Conservation (phyloP, 2,797 vertebrate species). For the Sebastes diploproa region DNA sequence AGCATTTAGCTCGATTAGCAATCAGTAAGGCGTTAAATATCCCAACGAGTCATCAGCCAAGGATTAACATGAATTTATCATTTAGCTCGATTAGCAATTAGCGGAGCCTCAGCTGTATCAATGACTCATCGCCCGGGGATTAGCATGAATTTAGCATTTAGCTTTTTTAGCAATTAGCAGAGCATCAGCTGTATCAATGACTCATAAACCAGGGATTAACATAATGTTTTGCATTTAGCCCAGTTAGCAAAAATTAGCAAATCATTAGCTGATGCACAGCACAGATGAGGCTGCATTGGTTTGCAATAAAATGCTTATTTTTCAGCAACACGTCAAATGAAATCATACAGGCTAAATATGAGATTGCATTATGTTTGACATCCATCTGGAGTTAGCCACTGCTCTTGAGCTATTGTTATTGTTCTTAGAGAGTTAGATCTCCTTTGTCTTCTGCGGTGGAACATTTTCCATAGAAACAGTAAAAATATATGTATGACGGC, state of each 20-base stretch:
- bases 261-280: background rate
- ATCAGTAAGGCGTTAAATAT: constrained; percentile 22
- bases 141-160: constrained; percentile 41
- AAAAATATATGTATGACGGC: background rate
- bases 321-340: background rate
- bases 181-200: constrained; percentile 32
- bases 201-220: constrained; percentile 60
- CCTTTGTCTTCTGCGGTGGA: background rate
- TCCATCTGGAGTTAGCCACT: background rate
- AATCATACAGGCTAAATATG: background rate
- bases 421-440: background rate
- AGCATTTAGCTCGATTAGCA: constrained; percentile 46
- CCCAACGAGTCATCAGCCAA: constrained; percentile 24
- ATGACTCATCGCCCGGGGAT: constrained; percentile 49
- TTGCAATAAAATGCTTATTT: background rate
- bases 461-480: constrained; percentile 11
- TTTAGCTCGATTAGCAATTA: constrained; percentile 48
- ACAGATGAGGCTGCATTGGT: background rate
- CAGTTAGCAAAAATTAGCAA: constrained; percentile 23
- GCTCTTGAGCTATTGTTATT: background rate
- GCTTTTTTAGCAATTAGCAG: constrained; percentile 38
- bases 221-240: constrained; percentile 22
- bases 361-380: too few species aligned
- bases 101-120: background rate
- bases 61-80: constrained; percentile 47